Evolutionary conservation across 2,797 vertebrate species (phyloP).

Genomic region (Anolis apletophallus): DNA sequence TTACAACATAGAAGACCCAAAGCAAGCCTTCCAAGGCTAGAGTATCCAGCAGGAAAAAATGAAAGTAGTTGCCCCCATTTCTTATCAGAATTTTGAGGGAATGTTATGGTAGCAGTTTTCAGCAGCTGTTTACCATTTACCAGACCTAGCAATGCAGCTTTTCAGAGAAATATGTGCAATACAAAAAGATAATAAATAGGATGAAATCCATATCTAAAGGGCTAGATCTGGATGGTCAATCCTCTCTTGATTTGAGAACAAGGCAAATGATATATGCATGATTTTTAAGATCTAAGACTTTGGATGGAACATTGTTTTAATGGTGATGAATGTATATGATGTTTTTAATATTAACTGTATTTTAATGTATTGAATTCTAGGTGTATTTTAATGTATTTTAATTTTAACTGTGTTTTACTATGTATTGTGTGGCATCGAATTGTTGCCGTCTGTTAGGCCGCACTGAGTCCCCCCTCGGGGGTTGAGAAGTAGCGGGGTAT

Average conservation of each 20-base stretch:
- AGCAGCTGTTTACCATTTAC: neutral
- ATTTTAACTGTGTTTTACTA: too few species aligned
- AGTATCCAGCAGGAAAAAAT: neutral
- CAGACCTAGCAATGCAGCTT: neutral
- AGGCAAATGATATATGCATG: neutral
- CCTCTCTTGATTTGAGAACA: neutral
- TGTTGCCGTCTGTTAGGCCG: too few species aligned
- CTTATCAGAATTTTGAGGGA: slow-evolving; percentile 4
- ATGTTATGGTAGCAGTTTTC: neutral
- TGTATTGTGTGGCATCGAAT: too few species aligned
- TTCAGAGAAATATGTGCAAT: neutral
- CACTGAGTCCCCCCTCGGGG: too few species aligned
- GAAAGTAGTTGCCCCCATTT: slow-evolving; percentile 5
- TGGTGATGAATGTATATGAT: too few species aligned
- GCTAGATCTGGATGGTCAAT: neutral
- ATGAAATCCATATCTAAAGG: neutral
- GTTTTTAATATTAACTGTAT: too few species aligned
- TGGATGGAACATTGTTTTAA: too few species aligned
- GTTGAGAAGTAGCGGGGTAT: too few species aligned
- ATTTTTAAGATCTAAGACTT: too few species aligned
- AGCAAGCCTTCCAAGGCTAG: too few species aligned
- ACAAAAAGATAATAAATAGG: neutral
- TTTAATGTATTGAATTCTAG: too few species aligned
- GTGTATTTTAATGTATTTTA: too few species aligned
- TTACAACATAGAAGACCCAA: slow-evolving; percentile 7